Conservation (phyloP, 2,113 vertebrate genomes). For the Azemiops feae region DNA sequence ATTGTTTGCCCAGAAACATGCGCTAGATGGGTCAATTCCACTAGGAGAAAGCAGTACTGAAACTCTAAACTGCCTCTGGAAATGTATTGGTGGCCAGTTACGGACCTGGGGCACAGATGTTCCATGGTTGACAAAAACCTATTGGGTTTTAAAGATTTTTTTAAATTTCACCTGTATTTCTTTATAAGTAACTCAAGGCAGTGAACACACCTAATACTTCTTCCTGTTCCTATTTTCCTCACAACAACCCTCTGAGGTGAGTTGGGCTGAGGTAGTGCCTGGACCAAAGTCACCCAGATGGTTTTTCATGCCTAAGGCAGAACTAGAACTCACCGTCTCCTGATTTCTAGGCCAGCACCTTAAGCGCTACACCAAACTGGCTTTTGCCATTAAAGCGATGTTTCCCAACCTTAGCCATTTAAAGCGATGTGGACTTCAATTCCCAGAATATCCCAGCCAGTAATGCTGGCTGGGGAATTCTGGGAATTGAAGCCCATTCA, state of each 20-base stretch:
- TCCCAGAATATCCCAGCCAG: neutral
- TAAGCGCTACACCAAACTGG: neutral
- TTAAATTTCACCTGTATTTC: neutral
- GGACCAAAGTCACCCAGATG: neutral
- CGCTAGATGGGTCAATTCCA: neutral
- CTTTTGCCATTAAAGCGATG: neutral
- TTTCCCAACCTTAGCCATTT: neutral
- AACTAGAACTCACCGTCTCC: neutral
- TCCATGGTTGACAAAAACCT: neutral
- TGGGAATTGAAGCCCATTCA: too few relatives aligned
- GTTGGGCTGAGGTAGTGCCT: neutral
- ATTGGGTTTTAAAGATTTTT: neutral
- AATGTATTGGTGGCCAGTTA: neutral
- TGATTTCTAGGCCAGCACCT: neutral
- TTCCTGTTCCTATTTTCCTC: neutral
- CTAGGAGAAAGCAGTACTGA: neutral
- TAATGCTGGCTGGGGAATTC: too few relatives aligned
- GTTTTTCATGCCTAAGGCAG: neutral
- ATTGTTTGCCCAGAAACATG: neutral
- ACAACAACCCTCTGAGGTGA: neutral
- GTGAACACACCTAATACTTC: neutral
- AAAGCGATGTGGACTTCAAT: neutral
- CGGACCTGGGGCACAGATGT: neutral
- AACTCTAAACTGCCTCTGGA: neutral
- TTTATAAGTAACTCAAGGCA: neutral